A percentile compares a stretch with the other conserved stretches of the same genome.
phyloP scores from a whole-genome alignment of 2,113 vertebrate genomes.

The Empidonax traillii region DNA sequence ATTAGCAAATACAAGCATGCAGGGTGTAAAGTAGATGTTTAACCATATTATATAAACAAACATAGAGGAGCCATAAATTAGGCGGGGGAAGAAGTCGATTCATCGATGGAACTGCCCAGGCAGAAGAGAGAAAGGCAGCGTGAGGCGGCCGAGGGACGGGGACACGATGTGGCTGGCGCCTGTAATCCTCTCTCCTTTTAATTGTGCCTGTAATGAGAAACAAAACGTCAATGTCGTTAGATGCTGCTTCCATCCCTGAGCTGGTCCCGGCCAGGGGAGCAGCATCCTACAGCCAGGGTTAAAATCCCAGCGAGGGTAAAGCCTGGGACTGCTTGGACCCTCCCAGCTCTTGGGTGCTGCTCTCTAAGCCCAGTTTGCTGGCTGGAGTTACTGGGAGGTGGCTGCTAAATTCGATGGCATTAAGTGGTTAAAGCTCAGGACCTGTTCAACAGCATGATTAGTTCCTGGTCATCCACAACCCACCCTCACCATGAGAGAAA shows the following conservation, averaged over 20 bases:
- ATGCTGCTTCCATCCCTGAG: neutral
- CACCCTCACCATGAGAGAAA: accelerated
- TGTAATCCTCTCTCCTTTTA: neutral
- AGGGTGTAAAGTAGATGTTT: slow-evolving; percentile 18
- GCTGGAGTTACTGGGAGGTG: neutral
- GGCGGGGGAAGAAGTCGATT: slow-evolving; percentile 5
- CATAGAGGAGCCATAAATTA: slow-evolving; percentile 18
- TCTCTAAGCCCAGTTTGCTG: neutral
- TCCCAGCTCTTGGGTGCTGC: neutral
- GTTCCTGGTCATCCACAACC: neutral
- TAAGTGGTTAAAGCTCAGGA: neutral
- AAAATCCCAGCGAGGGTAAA: neutral
- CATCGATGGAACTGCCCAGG: slow-evolving; percentile 24
- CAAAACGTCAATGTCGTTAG: neutral
- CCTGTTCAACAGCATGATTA: accelerated
- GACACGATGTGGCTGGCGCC: accelerated
- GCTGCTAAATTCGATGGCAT: neutral
- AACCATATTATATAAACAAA: slow-evolving; percentile 55
- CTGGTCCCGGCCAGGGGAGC: neutral
- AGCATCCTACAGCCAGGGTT: neutral
- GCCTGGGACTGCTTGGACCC: neutral
- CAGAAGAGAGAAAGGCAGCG: slow-evolving; percentile 13
- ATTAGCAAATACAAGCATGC: neutral
- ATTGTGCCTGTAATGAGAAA: neutral
- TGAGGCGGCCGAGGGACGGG: neutral